Base-by-base conservation (phyloP, 2,797 vertebrate genomes). In the Clarias pachynema region DNA sequence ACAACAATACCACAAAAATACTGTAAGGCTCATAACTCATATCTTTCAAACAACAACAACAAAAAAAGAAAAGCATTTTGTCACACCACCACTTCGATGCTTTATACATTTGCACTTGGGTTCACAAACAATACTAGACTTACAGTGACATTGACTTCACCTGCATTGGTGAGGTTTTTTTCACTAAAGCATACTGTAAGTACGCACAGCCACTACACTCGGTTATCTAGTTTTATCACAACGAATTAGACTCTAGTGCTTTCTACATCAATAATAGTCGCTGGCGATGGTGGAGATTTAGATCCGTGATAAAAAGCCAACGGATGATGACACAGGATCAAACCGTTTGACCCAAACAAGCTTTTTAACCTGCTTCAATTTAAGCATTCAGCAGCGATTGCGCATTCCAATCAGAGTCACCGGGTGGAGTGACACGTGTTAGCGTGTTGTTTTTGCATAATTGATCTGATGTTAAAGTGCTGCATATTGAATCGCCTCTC, bases 61-160 rank as follows among this genome's bases (percentile, higher is more conserved):
- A 87, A 70, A 57, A 22, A 62, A 90, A 91, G 90, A 92, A 91
- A 91, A 91, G 87, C 88, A 91, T 93, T 94, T 90, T 84, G 91
- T 93, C 93, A 91, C 89, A 85, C 91, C 87, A 84, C 60, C 60
- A 6, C 92, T 29, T 29, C n/a, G 16, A 62, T 53, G 60, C 79
- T 80, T 66, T 22, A 66, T 40, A 66, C 79, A 80, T 40, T 22
- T 37, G 37, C 37, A 2, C 44, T n/a, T 80, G 79, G 53, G 26
- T 81, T 66, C 18, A 66, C 40, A 66, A 81, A 81, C 62, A 81
- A 66, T 66, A 26, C 26, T 53, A 29, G 79, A 5, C 40, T 4
- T 65, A 66, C n/a, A 14, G 26, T 66, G 62, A 81, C 40, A 53
- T 9, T 56, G n/a, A 49, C 15, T 66, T 40, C 66, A 65, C 63